Conservation (phyloP, 2,888 invertebrate species). For the Halocaridina rubra region DNA sequence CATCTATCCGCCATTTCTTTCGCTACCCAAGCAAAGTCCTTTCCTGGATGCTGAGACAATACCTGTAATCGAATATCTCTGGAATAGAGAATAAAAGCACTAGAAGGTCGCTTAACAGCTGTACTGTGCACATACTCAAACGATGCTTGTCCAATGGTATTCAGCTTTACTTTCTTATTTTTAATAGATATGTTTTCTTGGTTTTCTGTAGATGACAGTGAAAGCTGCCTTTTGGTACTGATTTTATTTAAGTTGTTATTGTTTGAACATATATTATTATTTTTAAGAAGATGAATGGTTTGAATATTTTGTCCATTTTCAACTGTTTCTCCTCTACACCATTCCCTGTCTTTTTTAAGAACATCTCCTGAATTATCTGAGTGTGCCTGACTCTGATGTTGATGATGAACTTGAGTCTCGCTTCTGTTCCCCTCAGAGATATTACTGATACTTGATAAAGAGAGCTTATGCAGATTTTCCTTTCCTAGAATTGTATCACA, state of each 20-base stretch:
- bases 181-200: background rate
- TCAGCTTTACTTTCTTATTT: constrained; percentile 20
- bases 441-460: too few relatives aligned
- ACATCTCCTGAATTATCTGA: too few relatives aligned
- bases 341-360: too few relatives aligned
- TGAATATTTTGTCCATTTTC: too few relatives aligned
- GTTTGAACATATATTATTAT: background rate
- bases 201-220: background rate
- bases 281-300: constrained; percentile 24
- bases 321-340: too few relatives aligned
- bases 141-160: constrained; percentile 9
- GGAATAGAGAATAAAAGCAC: constrained; percentile 41
- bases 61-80: constrained; percentile 49
- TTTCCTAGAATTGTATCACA: background rate
- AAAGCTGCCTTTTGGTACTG: background rate
- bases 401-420: too few relatives aligned
- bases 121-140: constrained; percentile 32
- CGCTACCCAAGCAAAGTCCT: constrained; percentile 54
- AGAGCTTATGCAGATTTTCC: background rate
- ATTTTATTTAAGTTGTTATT: background rate
- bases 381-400: too few relatives aligned
- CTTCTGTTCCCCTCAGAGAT: too few relatives aligned
- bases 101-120: constrained; percentile 31
- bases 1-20: constrained; percentile 53
- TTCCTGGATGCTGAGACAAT: constrained; percentile 56